A percentile compares a stretch with the other conserved stretches of the same genome.
Evolutionary conservation across 1,140 invertebrate species (phyloP).

Genomic region (Uloborus diversus): DNA sequence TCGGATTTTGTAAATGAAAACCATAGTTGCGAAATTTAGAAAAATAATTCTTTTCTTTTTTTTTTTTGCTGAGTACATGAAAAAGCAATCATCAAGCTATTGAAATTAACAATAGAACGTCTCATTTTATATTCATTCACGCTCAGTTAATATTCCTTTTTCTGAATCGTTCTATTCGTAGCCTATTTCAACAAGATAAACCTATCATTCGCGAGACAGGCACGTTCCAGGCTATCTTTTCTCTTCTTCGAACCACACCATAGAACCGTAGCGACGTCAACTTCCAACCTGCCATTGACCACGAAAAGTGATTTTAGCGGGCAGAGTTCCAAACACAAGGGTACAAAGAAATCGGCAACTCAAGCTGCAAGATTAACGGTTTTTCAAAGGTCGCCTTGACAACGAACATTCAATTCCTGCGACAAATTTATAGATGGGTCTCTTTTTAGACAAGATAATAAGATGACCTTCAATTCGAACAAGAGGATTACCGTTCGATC

Average conservation of each 20-base stretch:
- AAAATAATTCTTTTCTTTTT: no score
- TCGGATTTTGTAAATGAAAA: no score
- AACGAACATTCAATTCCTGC: not conserved
- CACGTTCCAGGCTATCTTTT: no score
- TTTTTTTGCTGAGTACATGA: no score
- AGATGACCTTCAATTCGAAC: constrained; percentile 21
- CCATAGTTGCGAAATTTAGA: no score
- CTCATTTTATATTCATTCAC: no score
- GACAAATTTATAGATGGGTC: constrained; percentile 10
- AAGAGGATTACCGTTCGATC: not conserved
- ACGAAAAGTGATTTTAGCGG: not conserved
- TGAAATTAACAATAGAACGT: no score
- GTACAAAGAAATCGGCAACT: not conserved
- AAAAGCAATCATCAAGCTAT: no score
- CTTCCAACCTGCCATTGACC: not conserved
- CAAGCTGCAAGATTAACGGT: not conserved
- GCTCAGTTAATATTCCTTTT: no score
- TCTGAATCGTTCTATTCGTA: no score
- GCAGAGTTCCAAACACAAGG: not conserved
- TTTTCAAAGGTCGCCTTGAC: not conserved
- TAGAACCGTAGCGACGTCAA: not conserved
- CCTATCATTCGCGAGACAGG: no score
- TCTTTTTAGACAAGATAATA: constrained; percentile 11
- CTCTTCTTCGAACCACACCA: not conserved
- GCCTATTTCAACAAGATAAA: no score